phyloP scores from a whole-genome alignment of 2,888 invertebrate genomes.

The Drosophila recens region DNA sequence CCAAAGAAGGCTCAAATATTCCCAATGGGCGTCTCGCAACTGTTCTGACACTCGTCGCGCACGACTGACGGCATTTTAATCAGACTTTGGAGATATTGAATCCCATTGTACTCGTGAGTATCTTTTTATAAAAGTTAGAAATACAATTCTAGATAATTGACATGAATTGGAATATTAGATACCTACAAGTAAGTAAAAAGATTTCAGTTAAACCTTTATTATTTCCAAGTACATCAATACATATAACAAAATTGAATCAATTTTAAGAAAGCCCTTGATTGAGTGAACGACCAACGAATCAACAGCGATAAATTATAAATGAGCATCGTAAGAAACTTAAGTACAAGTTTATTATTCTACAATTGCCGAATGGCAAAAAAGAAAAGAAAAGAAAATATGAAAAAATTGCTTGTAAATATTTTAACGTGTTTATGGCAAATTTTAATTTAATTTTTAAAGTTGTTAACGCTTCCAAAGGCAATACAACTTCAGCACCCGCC shows the following conservation, averaged over 20 bases:
- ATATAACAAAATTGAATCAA: background rate
- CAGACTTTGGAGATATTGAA: background rate
- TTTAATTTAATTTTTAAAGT: slow-evolving; percentile 46
- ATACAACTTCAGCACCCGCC: slow-evolving; percentile 20
- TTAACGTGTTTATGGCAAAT: slow-evolving; percentile 22
- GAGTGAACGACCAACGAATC: background rate
- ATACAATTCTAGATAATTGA: no score
- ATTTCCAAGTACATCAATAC: background rate
- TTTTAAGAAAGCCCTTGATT: background rate
- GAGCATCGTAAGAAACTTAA: background rate
- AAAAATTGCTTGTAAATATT: slow-evolving; percentile 10
- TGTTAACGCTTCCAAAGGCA: slow-evolving; percentile 27
- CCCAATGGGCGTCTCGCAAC: slow-evolving; percentile 10
- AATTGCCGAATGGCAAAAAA: background rate
- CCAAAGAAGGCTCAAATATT: slow-evolving; percentile 1
- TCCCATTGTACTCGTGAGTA: no score
- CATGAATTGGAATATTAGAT: no score
- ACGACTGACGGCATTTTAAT: slow-evolving; percentile 6
- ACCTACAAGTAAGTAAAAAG: no score
- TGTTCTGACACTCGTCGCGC: background rate
- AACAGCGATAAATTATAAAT: background rate
- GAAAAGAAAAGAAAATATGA: background rate
- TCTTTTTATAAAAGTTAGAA: no score
- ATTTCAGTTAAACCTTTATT: no score
- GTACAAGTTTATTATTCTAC: slow-evolving; percentile 3